Percentiles rank a stretch among this genome's conserved stretches.
phyloP scores from a whole-genome alignment of 2,113 vertebrate genomes.

The Rhinoptilus africanus region DNA sequence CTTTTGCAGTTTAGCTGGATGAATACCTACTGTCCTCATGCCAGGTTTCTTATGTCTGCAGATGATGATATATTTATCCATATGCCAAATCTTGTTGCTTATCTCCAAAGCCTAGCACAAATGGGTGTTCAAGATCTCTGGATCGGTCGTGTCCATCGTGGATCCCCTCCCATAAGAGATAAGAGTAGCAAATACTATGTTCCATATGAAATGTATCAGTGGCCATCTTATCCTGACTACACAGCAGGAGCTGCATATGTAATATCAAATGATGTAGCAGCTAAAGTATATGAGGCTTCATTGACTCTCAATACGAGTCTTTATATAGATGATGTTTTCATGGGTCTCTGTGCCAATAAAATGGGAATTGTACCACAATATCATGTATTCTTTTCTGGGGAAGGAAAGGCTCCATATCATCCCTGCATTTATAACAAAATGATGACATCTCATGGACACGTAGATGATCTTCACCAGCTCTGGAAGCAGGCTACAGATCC shows the following conservation, averaged over 20 bases:
- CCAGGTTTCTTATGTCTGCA: conserved; percentile 90
- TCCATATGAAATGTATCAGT: conserved; percentile 86
- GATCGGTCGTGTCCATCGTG: conserved; percentile 89
- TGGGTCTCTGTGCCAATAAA: conserved; percentile 92
- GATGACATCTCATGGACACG: conserved; percentile 93
- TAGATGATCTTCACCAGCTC: conserved; percentile 78
- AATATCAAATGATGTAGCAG: conserved; percentile 84
- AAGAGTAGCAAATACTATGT: conserved; percentile 90
- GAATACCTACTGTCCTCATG: conserved; percentile 83
- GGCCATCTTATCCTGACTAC: conserved; percentile 92
- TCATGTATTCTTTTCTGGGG: conserved; percentile 89
- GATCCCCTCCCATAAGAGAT: conserved; percentile 83
- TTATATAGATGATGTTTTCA: conserved; percentile 95
- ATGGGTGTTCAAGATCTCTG: conserved; percentile 81
- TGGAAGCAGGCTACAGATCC: conserved; percentile 84
- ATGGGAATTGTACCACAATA: conserved; percentile 84
- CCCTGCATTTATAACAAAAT: conserved; percentile 92
- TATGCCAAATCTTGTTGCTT: conserved; percentile 87
- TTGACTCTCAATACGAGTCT: conserved; percentile 84
- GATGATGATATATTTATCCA: conserved; percentile 96
- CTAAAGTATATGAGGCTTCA: conserved; percentile 87
- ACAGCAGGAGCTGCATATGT: conserved; percentile 91
- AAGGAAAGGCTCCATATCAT: conserved; percentile 87
- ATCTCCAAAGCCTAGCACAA: conserved; percentile 76
- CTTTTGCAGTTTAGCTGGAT: conserved; percentile 91